Evolutionary conservation across 2,888 invertebrate genomes (phyloP).

Genomic region (Helleia helle): DNA sequence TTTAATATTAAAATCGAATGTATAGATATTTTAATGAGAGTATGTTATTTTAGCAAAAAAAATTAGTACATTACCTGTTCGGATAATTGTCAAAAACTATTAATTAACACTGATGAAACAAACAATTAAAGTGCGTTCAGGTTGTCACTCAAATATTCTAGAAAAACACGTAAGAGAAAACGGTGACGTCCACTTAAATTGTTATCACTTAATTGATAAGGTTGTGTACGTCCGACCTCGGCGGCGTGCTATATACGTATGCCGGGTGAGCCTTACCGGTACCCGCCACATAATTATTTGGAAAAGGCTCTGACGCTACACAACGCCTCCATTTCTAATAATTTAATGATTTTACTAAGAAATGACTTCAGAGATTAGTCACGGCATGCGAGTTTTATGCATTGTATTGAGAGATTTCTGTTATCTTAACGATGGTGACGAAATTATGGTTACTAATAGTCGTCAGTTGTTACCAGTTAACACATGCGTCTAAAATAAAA

Average conservation of each 20-base stretch:
- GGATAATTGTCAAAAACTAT: no score
- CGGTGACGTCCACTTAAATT: conserved; percentile 38
- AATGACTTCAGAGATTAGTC: conserved; percentile 1
- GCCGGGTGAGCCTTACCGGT: conserved; percentile 29
- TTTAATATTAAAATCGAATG: no score
- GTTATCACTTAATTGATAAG: conserved; percentile 49
- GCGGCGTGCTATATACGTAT: conserved; percentile 39
- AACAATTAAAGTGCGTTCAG: no score
- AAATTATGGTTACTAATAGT: no score
- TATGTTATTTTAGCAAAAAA: no score
- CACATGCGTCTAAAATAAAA: no score
- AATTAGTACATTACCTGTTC: no score
- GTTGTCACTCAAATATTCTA: no score
- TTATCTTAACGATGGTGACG: neutral
- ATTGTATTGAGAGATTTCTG: neutral
- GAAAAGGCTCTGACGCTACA: conserved; percentile 23
- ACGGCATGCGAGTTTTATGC: neutral
- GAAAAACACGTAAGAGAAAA: no score
- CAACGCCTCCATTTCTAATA: conserved; percentile 1
- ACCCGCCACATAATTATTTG: conserved; percentile 28
- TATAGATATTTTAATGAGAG: no score
- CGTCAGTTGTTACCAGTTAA: no score
- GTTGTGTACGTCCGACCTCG: conserved; percentile 34
- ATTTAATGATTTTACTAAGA: neutral
- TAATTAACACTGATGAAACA: no score